Evolutionary conservation across 1,140 invertebrate genomes (phyloP), one percentile per base, ranked within the genome.

Genomic region (Papilio glaucus): DNA sequence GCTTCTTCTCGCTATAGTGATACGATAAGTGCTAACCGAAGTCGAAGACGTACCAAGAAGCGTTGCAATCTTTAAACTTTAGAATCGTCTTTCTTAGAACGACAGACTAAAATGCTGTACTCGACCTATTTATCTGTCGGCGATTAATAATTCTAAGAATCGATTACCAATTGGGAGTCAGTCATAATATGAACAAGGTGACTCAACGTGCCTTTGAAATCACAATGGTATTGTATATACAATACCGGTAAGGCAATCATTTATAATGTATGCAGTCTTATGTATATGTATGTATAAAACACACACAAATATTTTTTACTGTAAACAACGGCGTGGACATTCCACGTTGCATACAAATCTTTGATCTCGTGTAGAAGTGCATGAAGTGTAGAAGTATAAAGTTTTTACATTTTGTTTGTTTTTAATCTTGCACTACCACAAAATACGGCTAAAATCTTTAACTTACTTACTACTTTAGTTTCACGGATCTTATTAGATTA

Each of bases 211-310:
- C 18, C 21, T 26, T 57, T 57, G 18, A 57, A 24, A 57, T 57
- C 49, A 57, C 49, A 57, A 57, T 57, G 49, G 49, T 57, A 57
- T 57, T 57, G 49, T 53, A 57, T 57, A 57, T 26, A 57, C 49
- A 57, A 57, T 57, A 57, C 49, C 1, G 21, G 9, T 57, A 57
- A 33, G 29, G 29, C 24, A 57, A 24, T 57, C 21, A 21, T 57
- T 57, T 57, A 57, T 21, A 57, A 57, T 12, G 49, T 57, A 13
- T 15, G 4, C 21, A 18, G 24, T 57, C 49, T 57, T 57, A 57
- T 57, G 10, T 26, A 57, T 24, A 57, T n/a, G 15, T 45, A 45
- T 18, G 12, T 57, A 57, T 57, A 18, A 18, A 21, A 49, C 7
- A n/a, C 7, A 49, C 45, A 53, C 18, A 18, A 53, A 53, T 53